phyloP scores from a whole-genome alignment of 2,888 invertebrate genomes.

The Oxycera nigricornis region DNA sequence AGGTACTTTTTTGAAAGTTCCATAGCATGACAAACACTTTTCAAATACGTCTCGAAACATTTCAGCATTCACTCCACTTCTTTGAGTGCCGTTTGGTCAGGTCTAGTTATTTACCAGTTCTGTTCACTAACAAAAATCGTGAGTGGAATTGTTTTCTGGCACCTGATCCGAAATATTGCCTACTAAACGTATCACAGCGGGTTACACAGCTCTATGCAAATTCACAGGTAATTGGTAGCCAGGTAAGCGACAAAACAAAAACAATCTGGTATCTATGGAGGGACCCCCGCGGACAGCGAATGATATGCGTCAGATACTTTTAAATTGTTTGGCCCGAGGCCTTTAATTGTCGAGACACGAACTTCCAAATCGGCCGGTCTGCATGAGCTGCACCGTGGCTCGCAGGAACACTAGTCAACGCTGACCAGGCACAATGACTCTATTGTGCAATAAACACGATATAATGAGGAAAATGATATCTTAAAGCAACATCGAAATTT shows the following conservation, averaged over 20 bases:
- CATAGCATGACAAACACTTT: no score
- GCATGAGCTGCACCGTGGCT: neutral
- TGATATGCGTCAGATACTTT: neutral
- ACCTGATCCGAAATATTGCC: neutral
- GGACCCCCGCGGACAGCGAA: neutral
- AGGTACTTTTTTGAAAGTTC: no score
- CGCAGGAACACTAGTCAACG: neutral
- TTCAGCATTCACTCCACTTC: no score
- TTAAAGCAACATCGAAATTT: neutral
- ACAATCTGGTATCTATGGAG: neutral
- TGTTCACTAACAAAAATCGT: no score
- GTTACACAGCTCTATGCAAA: neutral
- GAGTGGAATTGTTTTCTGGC: neutral
- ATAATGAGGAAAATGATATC: neutral
- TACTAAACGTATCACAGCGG: neutral
- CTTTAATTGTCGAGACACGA: constrained; percentile 1
- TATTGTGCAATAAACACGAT: neutral
- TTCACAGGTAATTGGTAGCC: neutral
- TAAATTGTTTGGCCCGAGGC: neutral
- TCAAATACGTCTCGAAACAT: no score
- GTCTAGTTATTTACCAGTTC: no score
- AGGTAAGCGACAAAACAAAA: neutral
- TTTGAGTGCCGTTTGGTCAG: no score
- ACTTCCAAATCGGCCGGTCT: neutral
- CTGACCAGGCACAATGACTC: neutral